Conservation (phyloP, 2,888 invertebrate genomes). For the Toxonevra muliebris region DNA sequence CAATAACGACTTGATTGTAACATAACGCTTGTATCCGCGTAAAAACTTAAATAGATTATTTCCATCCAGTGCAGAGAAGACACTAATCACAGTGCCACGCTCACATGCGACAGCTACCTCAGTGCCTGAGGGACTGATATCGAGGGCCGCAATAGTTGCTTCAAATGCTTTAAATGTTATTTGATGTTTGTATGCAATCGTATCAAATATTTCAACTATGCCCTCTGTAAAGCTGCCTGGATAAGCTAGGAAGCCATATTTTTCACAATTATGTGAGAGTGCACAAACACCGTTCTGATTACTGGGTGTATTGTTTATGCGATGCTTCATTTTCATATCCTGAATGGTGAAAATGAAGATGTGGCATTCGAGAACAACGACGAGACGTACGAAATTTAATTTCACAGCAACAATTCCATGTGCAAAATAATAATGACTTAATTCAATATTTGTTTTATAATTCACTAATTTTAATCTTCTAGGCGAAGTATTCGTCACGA, state of each 20-base stretch:
- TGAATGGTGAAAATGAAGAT: constrained; percentile 98
- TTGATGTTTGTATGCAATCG: constrained; percentile 82
- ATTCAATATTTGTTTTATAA: constrained; percentile 97
- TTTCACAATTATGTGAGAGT: constrained; percentile 84
- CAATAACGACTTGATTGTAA: constrained; percentile 90
- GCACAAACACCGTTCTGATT: constrained; percentile 94
- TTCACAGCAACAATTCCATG: constrained; percentile 96
- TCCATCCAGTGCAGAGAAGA: constrained; percentile 88
- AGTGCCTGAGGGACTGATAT: constrained; percentile 86
- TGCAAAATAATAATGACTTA: constrained; percentile 94
- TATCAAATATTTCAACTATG: constrained; percentile 72
- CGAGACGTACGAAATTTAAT: constrained; percentile 91
- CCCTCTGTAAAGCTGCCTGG: constrained; percentile 94
- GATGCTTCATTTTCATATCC: constrained; percentile 98
- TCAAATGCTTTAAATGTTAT: constrained; percentile 98
- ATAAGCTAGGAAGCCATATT: constrained; percentile 92
- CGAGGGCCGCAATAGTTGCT: constrained; percentile 92
- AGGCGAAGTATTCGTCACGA: constrained; percentile 91
- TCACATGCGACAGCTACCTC: constrained; percentile 84
- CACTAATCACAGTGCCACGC: constrained; percentile 97
- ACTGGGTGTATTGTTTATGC: constrained; percentile 96
- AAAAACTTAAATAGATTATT: constrained; percentile 93
- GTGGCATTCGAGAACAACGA: constrained; percentile 97
- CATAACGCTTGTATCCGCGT: constrained; percentile 95
- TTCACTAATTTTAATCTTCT: constrained; percentile 75